Evolutionary conservation across 2,797 vertebrate genomes (phyloP).

Genomic region (Crossoptilon crossoptilon): DNA sequence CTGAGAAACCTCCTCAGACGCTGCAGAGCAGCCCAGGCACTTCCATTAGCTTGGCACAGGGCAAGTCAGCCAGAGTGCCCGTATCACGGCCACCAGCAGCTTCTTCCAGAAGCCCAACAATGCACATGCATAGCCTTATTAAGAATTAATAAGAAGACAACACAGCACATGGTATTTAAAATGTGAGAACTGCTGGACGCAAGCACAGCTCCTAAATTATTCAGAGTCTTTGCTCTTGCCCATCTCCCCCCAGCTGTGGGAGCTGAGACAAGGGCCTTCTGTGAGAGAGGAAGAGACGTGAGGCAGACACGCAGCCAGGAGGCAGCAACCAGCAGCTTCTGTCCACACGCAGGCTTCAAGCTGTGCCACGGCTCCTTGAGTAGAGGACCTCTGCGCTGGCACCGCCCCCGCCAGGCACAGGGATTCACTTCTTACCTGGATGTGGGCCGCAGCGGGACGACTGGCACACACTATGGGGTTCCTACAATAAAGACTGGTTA

Average conservation of each 20-base stretch:
- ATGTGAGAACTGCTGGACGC: conserved; percentile 19
- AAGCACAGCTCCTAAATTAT: conserved; percentile 60
- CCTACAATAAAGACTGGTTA: not conserved
- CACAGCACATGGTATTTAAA: conserved; percentile 4
- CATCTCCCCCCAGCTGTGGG: not conserved
- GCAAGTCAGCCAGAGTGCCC: not conserved
- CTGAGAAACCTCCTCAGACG: not conserved
- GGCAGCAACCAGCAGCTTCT: not conserved
- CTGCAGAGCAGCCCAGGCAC: not conserved
- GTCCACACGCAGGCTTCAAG: not conserved
- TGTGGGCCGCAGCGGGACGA: not conserved
- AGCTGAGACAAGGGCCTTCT: not conserved
- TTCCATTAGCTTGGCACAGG: not conserved
- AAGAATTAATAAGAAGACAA: conserved; percentile 11
- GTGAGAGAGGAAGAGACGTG: not conserved
- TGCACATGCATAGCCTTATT: not conserved
- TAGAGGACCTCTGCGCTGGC: not conserved
- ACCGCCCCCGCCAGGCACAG: not conserved
- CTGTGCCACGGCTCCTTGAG: not conserved
- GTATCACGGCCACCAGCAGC: fast-evolving
- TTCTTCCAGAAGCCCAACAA: not conserved
- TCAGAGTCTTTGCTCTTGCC: conserved; percentile 8
- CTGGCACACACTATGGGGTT: fast-evolving
- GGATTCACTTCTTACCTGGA: not conserved
- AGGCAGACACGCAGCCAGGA: fast-evolving